phyloP scores from a whole-genome alignment of 2,888 invertebrate species.

The Agrotis exclamationis region DNA sequence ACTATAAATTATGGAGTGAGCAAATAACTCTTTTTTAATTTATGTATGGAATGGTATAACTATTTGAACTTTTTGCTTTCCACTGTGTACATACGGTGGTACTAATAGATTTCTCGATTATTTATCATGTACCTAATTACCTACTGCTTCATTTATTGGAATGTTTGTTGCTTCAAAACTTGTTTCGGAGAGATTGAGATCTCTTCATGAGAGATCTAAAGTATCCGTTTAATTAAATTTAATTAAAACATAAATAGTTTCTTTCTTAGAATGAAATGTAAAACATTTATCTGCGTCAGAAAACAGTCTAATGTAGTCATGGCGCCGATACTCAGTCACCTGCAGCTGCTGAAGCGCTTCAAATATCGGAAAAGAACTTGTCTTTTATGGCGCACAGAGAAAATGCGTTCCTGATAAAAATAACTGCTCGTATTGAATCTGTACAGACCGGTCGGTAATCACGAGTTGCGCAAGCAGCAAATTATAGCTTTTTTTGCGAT shows the following conservation, averaged over 20 bases:
- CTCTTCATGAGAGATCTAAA: slow-evolving; percentile 4
- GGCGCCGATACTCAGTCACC: slow-evolving; percentile 37
- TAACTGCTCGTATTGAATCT: slow-evolving; percentile 60
- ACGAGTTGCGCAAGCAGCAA: slow-evolving; percentile 50
- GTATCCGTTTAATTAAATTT: slow-evolving; percentile 12
- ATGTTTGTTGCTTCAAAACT: slow-evolving; percentile 3
- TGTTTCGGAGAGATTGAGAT: slow-evolving; percentile 7
- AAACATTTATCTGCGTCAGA: slow-evolving; percentile 28
- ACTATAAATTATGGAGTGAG: slow-evolving; percentile 28
- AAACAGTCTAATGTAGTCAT: slow-evolving; percentile 40
- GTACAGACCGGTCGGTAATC: slow-evolving; percentile 47
- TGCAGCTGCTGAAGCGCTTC: slow-evolving; percentile 17
- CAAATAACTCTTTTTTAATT: slow-evolving; percentile 30
- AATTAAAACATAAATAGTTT: slow-evolving; percentile 35
- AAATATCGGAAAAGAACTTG: slow-evolving; percentile 48
- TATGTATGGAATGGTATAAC: slow-evolving; percentile 35
- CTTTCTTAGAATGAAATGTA: slow-evolving; percentile 42
- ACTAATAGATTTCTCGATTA: slow-evolving; percentile 21
- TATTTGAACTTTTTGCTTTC: slow-evolving; percentile 8
- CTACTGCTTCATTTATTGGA: neutral
- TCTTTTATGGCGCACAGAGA: slow-evolving; percentile 54
- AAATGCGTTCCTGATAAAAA: slow-evolving; percentile 67
- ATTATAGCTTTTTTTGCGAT: slow-evolving; percentile 39
- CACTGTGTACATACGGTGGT: neutral
- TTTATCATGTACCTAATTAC: neutral